A percentile compares a stretch with the other conserved stretches of the same genome.
phyloP scores from a whole-genome alignment of 1,140 invertebrate genomes.

The Panagrolaimus sp. region DNA sequence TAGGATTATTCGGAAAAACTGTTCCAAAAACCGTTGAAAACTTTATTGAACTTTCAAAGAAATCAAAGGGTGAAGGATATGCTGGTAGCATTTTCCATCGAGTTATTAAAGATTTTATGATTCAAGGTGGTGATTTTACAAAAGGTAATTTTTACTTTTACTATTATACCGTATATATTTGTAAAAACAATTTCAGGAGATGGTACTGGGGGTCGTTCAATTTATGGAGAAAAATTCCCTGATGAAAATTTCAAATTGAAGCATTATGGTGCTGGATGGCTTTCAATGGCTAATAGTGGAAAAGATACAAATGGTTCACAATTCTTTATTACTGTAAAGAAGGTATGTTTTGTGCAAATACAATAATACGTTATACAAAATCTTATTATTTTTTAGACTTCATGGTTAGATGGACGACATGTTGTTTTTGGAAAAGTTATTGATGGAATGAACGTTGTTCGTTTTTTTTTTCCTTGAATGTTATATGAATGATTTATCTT shows the following conservation, averaged over 20 bases:
- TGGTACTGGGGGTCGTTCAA: conserved; percentile 72
- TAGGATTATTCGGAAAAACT: conserved; percentile 84
- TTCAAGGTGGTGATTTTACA: conserved; percentile 61
- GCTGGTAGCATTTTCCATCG: conserved; percentile 60
- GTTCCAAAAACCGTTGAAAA: conserved; percentile 84
- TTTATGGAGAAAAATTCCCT: conserved; percentile 83
- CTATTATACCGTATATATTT: too few relatives aligned
- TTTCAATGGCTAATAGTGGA: conserved; percentile 91
- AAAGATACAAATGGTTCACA: conserved; percentile 67
- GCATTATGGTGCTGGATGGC: conserved; percentile 78
- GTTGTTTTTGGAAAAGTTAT: conserved; percentile 91
- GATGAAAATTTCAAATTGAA: conserved; percentile 95
- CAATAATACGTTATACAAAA: too few relatives aligned
- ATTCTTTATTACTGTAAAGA: conserved; percentile 81
- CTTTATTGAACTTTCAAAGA: conserved; percentile 69
- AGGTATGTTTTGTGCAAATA: conserved; percentile 58
- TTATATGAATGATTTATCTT: too few relatives aligned
- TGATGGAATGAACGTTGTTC: conserved; percentile 65
- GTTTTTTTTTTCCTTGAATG: too few relatives aligned
- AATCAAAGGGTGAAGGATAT: conserved; percentile 54
- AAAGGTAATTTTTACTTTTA: conserved; percentile 6
- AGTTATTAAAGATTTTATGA: conserved; percentile 63
- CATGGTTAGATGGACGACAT: conserved; percentile 87
- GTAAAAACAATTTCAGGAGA: conserved; percentile 32
- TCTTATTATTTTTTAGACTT: conserved; percentile 79